These are phyloP conservation scores for Vicugna pacos DNA, from an alignment of 2,113 vertebrate species.

Conservation along the genomic window DNA sequence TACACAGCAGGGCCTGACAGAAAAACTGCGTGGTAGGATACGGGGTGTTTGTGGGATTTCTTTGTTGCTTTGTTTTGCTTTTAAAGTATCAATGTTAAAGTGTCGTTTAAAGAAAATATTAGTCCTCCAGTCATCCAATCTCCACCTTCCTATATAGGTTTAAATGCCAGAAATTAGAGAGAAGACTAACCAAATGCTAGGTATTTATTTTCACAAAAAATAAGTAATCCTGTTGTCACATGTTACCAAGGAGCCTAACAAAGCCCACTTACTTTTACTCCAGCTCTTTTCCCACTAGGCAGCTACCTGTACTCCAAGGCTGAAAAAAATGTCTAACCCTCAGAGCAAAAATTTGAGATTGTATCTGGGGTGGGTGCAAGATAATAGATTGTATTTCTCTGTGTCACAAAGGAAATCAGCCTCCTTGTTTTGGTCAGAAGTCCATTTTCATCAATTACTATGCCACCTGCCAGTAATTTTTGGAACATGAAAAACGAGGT, in stretches of 20 bases:
- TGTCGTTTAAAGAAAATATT: not conserved
- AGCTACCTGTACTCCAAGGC: not conserved
- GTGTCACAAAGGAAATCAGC: not conserved
- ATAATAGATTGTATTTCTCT: not conserved
- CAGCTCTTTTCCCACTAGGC: not conserved
- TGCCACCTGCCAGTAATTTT: conserved; percentile 37
- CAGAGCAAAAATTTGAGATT: not conserved
- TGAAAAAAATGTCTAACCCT: not conserved
- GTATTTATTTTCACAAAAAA: conserved; percentile 41
- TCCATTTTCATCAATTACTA: not conserved
- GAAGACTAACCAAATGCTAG: not conserved
- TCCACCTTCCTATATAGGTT: not conserved
- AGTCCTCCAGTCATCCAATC: not conserved
- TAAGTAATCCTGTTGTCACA: not conserved
- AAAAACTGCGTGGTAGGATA: not conserved
- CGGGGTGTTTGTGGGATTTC: not conserved
- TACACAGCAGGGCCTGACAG: not conserved
- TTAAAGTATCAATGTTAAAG: conserved; percentile 11
- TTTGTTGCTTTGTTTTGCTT: not conserved
- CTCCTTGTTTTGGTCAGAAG: not conserved
- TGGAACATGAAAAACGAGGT: not conserved
- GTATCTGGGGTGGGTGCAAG: not conserved
- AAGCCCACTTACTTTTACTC: not conserved
- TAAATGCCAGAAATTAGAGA: not conserved
- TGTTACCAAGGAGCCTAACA: not conserved